These are phyloP conservation scores for Gavialis gangeticus DNA, from an alignment of 2,113 vertebrate genomes.

Conservation along the genomic window DNA sequence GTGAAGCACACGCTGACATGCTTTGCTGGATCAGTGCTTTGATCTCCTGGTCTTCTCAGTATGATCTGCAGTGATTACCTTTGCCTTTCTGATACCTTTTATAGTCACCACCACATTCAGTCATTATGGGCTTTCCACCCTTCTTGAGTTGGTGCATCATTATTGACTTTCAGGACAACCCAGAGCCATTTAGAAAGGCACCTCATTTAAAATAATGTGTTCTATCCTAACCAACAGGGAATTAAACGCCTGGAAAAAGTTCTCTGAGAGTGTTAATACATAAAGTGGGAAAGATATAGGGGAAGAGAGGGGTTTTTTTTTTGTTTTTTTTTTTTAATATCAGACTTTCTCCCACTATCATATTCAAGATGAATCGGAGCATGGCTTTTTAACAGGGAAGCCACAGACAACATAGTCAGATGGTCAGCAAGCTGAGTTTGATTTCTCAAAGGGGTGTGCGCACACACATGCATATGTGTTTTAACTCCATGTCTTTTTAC, in stretches of 20 bases:
- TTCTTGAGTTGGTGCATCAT: neutral
- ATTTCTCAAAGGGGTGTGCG: neutral
- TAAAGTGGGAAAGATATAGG: fast-evolving
- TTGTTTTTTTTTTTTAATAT: neutral
- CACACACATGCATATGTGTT: neutral
- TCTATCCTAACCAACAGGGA: neutral
- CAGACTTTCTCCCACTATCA: neutral
- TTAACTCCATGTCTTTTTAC: neutral
- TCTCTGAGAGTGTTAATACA: neutral
- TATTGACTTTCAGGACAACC: neutral
- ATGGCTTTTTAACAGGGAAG: neutral
- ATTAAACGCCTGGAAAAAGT: neutral
- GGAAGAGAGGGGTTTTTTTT: neutral
- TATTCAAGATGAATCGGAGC: neutral
- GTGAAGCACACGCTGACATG: conserved; percentile 47
- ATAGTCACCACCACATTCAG: conserved; percentile 28
- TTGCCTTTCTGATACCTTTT: conserved; percentile 13
- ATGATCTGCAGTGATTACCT: conserved; percentile 30
- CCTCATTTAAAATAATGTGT: neutral
- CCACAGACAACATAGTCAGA: conserved; percentile 23
- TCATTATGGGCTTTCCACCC: neutral
- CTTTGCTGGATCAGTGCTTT: conserved; percentile 61
- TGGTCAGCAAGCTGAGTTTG: neutral
- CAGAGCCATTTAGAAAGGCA: neutral
- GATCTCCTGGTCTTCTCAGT: neutral